Evolutionary conservation across 2,113 vertebrate genomes (phyloP).

Genomic region (Xiphophorus maculatus): DNA sequence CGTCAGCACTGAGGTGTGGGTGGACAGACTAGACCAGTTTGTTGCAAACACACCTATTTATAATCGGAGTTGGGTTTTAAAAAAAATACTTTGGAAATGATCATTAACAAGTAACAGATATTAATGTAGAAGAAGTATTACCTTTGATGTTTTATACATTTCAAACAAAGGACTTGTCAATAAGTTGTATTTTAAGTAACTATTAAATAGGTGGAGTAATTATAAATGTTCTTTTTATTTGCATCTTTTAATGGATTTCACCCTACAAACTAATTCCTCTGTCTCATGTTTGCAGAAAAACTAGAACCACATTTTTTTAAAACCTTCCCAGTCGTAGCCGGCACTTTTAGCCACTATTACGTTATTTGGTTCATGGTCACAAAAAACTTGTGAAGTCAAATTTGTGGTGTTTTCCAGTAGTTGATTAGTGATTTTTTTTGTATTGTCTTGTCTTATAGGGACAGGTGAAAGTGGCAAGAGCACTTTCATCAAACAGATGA

Average conservation of each 20-base stretch:
- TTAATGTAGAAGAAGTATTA: not conserved
- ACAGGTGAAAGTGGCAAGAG: slow-evolving; percentile 93
- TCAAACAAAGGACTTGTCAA: no score
- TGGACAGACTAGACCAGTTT: slow-evolving; percentile 33
- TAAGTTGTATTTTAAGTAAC: not conserved
- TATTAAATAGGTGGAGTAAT: not conserved
- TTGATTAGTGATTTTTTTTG: not conserved
- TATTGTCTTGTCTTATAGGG: slow-evolving; percentile 67
- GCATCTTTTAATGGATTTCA: not conserved
- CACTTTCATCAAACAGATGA: slow-evolving; percentile 95
- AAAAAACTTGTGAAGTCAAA: not conserved
- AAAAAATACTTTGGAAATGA: not conserved
- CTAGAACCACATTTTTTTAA: not conserved
- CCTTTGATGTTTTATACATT: not conserved
- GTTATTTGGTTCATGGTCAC: no score
- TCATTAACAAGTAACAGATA: not conserved
- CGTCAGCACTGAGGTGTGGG: slow-evolving; percentile 26
- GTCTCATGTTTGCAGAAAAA: not conserved
- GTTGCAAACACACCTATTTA: not conserved
- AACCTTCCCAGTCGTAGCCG: not conserved
- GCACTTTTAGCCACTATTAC: not conserved
- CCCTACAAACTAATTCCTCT: not conserved
- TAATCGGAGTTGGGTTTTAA: slow-evolving; percentile 16
- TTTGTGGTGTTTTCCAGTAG: not conserved
- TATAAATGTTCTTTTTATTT: not conserved